Percentiles rank a stretch among this genome's conserved stretches.
phyloP scores from a whole-genome alignment of 1,140 invertebrate species.

The Popillia japonica region DNA sequence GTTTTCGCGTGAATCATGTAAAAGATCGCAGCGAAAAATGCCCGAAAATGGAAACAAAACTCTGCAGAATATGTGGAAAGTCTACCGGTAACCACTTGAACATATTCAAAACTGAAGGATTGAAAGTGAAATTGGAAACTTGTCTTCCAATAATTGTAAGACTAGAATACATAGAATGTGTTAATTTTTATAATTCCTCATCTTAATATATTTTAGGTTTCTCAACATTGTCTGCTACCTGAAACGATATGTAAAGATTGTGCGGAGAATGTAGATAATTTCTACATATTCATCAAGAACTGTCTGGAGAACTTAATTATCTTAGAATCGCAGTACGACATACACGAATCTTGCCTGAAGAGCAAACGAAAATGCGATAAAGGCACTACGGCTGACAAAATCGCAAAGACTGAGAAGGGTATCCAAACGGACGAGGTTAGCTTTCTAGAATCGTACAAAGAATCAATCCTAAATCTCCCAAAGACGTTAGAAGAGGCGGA shows the following conservation, averaged over 20 bases:
- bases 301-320: conserved; percentile 58
- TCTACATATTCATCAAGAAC: conserved; percentile 56
- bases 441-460: conserved; percentile 1
- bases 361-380: conserved; percentile 55
- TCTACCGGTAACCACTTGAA: conserved; percentile 47
- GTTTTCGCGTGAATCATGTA: conserved; percentile 1
- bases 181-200: conserved; percentile 16
- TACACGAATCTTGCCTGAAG: conserved; percentile 54
- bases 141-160: conserved; percentile 58
- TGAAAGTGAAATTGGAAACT: conserved; percentile 58
- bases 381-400: conserved; percentile 42
- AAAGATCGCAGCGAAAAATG: conserved; percentile 16
- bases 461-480: conserved; percentile 23
- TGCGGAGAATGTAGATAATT: conserved; percentile 53
- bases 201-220: conserved; percentile 49
- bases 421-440: conserved; percentile 52
- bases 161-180: not conserved
- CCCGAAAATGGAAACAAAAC: conserved; percentile 53
- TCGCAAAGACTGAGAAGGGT: conserved; percentile 44
- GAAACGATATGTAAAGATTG: conserved; percentile 57
- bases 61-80: conserved; percentile 56
- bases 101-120: conserved; percentile 58
- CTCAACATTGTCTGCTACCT: conserved; percentile 54
- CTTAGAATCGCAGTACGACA: conserved; percentile 55
- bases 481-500: conserved; percentile 21